Evolutionary conservation across 2,113 vertebrate species (phyloP).

Genomic region (Amphilophus citrinellus): DNA sequence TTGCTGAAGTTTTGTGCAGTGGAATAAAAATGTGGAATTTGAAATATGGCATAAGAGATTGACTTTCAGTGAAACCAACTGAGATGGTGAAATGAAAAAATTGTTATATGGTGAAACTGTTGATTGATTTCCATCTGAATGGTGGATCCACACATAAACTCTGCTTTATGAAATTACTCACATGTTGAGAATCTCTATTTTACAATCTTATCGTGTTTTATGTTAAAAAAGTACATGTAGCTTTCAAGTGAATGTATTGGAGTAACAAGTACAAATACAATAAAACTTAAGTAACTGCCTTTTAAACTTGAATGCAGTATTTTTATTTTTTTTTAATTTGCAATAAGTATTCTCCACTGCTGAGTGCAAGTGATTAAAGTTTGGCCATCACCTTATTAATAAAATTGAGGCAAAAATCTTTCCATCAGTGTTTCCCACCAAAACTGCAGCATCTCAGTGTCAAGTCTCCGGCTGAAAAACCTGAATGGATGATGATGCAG

Average conservation of each 20-base stretch:
- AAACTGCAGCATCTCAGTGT: too few species aligned
- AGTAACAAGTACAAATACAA: neutral
- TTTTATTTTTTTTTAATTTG: neutral
- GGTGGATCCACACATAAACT: too few species aligned
- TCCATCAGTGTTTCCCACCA: too few species aligned
- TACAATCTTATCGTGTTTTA: neutral
- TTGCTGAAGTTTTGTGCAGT: neutral
- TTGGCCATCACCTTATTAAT: too few species aligned
- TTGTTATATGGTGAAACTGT: neutral
- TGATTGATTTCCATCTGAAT: too few species aligned
- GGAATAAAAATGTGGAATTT: neutral
- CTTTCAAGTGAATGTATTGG: neutral
- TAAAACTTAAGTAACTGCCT: neutral
- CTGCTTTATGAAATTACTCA: too few species aligned
- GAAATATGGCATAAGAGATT: too few species aligned
- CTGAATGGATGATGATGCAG: neutral
- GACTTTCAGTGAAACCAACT: neutral
- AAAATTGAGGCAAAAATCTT: too few species aligned
- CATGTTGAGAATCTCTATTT: neutral
- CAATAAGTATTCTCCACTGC: neutral
- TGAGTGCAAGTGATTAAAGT: neutral
- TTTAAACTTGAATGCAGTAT: neutral
- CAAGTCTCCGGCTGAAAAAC: too few species aligned
- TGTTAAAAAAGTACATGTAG: neutral
- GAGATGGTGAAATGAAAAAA: fast-evolving